These are phyloP conservation scores for Chymomyza caudatula DNA, from an alignment of 2,888 invertebrate genomes.

Conservation along the genomic window DNA sequence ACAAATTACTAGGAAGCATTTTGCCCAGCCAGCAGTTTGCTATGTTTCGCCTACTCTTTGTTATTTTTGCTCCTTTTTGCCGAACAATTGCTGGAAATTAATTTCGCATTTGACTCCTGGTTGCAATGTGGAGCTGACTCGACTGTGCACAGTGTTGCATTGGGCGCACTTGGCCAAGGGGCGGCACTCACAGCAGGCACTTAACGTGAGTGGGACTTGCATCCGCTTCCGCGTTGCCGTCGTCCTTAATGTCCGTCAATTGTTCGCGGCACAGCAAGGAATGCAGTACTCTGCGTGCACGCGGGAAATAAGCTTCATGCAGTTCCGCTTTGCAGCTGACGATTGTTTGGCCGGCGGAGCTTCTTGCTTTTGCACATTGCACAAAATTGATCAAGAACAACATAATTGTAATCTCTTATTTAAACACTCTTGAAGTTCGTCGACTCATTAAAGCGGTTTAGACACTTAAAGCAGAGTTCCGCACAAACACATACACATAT, in stretches of 20 bases:
- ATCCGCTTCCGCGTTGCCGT: constrained; percentile 44
- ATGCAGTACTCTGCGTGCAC: constrained; percentile 42
- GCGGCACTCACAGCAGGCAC: constrained; percentile 56
- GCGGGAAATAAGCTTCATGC: constrained; percentile 57
- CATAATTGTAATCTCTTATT: not conserved
- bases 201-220: constrained; percentile 59
- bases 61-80: constrained; percentile 46
- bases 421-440: no score
- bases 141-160: not conserved
- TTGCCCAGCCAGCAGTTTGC: constrained; percentile 53
- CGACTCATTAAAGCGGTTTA: not conserved
- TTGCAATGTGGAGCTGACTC: constrained; percentile 16
- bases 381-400: not conserved
- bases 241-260: constrained; percentile 49
- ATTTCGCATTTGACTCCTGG: constrained; percentile 61
- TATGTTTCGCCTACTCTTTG: constrained; percentile 23
- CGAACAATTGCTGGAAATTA: constrained; percentile 62
- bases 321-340: constrained; percentile 36
- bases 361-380: not conserved
- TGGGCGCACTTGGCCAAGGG: constrained; percentile 5
- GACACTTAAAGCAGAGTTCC: not conserved
- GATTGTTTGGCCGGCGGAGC: not conserved
- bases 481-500: no score
- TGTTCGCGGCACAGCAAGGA: constrained; percentile 3
- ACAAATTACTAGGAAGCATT: constrained; percentile 56